These are phyloP conservation scores for Cheilosia impressa DNA, from an alignment of 2,888 invertebrate genomes.

Conservation along the genomic window DNA sequence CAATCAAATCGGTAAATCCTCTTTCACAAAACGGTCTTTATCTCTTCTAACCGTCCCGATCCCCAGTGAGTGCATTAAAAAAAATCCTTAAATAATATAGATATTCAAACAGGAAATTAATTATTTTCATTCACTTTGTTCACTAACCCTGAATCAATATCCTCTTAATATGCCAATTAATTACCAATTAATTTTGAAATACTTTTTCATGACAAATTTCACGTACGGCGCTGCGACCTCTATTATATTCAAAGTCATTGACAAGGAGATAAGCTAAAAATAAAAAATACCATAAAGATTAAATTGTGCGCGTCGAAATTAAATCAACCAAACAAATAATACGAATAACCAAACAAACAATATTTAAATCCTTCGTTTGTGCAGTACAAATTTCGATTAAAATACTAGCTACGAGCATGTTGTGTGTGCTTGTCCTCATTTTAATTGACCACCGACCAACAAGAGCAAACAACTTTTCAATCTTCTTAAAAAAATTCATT, in stretches of 20 bases:
- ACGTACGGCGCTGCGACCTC: too few species aligned
- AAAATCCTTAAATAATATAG: slow-evolving; percentile 22
- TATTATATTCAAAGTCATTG: slow-evolving; percentile 30
- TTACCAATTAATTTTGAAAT: slow-evolving; percentile 21
- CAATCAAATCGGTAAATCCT: slow-evolving; percentile 35
- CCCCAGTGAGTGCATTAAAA: not conserved
- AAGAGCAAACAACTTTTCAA: too few species aligned
- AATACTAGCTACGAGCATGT: slow-evolving; percentile 6
- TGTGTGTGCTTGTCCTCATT: slow-evolving; percentile 16
- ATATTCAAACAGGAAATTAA: slow-evolving; percentile 59
- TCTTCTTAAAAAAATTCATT: too few species aligned
- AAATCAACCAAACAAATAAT: slow-evolving; percentile 51
- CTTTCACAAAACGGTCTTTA: not conserved
- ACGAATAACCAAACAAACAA: slow-evolving; percentile 43
- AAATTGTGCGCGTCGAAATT: slow-evolving; percentile 44
- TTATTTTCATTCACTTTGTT: slow-evolving; percentile 43
- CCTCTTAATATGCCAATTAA: slow-evolving; percentile 66
- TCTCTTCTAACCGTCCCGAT: not conserved
- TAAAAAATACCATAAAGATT: not conserved
- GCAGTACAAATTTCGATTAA: slow-evolving; percentile 33
- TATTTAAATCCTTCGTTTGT: slow-evolving; percentile 29
- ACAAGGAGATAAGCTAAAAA: slow-evolving; percentile 1
- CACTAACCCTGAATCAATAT: slow-evolving; percentile 66
- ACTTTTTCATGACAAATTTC: not conserved
- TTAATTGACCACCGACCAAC: slow-evolving; percentile 41